Evolutionary conservation across 2,113 vertebrate genomes (phyloP), one percentile per base, ranked within the genome.

Genomic region (Columbina picui): DNA sequence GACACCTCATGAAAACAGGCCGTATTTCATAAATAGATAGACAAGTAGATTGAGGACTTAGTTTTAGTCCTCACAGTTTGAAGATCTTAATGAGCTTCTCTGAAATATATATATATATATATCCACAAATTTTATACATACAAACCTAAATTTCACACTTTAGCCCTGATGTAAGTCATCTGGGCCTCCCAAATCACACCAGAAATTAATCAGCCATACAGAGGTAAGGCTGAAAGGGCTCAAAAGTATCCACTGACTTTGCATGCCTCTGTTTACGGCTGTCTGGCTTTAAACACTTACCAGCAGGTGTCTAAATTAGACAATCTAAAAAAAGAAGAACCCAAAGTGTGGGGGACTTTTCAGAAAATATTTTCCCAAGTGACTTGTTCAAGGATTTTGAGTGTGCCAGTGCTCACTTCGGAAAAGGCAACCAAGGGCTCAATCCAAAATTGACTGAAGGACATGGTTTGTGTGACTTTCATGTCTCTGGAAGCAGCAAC

Each of bases 261-360:
- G 96, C 94, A 96, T 96, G 86, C 88, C 71, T 92, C 83, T 96
- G 88, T 97, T 95, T 95, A 96, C 86, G 93, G 83, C 94, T 95
- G 93, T 96, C 95, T 97, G 96, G 94, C 94, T 97, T 93, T 93
- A 93, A 91, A 94, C 75, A 92, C 68, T 96, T 96, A 95, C 75
- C 83, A 96, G 94, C 96, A 95, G 94, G 88, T 97, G 96, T 94
- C 94, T 95, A 97, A 96, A 92, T 94, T 78, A 82, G 53, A 73
- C 73, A 86, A 68, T 13, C 84, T 93, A 61, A 82, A 95, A 96
- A 97, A 94, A 86, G 76, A 93, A 93, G 76, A 92, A 94, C 91
- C 60, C 93, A 87, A 94, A 94, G 93, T 61, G 43, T 82, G 90
- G 41, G 92, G 86, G 83, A 97, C 76, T 95, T 97, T 96, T 96